Evolutionary conservation across 2,113 vertebrate genomes (phyloP), one percentile per base, ranked within the genome.

Genomic region (Siniperca chuatsi): DNA sequence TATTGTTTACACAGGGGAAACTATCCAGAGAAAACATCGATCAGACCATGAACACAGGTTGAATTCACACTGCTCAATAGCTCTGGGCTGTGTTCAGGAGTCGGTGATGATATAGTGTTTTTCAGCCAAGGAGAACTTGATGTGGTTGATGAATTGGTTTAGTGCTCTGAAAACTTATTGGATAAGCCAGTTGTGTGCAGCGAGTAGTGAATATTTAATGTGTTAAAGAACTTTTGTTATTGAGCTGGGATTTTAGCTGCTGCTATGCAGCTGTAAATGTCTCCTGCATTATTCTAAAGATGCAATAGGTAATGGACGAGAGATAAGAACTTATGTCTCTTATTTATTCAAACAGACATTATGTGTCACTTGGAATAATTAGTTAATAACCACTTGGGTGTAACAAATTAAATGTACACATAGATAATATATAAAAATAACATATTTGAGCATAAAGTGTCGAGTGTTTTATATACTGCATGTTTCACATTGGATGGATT

Each of bases 131-230:
- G 55, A 90, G 78, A 83, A 85, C 92, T 92, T 92, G 89, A 93
- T 94, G 92, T 87, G 78, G 79, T 92, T 92, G 92, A 94, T 87
- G 71, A 92, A 91, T 92, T 90, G 78, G 90, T 81, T 86, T 85
- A 75, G 83, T 18, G 60, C 78, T 82, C 77, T 89, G 90, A 80
- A 91, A 93, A 92, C 73, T 13, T 92, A 93, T 93, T 92, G 91
- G 84, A 84, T 85, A 86, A 87, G 89, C 82, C 84, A 80, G 79
- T 73, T 88, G 75, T 82, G 85, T 79, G 79, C 81, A 73, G 90
- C 64, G 44, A 81, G 79, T 91, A 62, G 89, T 93, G 92, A 94
- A 95, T 95, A 93, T 95, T 95, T 93, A 92, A 95, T 93, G 92
- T 50, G 15, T 78, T 84, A 75, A 93, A 93, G 81, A 94, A 93